Percentiles rank a stretch among this genome's conserved stretches.
Conservation (phyloP, 2,888 invertebrate species). For the Callyntrura sp. region DNA sequence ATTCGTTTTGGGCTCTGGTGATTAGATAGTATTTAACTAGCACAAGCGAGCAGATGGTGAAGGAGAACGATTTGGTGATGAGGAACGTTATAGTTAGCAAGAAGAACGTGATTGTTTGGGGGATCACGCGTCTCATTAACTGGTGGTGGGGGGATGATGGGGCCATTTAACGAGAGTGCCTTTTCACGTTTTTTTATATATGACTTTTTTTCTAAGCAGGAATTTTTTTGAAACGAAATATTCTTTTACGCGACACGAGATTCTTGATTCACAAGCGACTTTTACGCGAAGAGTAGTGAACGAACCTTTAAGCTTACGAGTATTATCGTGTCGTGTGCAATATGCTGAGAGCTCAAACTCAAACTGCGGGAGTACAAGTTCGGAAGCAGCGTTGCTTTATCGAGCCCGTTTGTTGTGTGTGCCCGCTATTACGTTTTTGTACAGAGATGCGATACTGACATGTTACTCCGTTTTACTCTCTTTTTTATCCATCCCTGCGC, state of each 20-base stretch:
- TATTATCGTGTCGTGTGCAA: no score
- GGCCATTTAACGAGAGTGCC: constrained; percentile 38
- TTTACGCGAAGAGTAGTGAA: not conserved
- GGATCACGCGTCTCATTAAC: constrained; percentile 42
- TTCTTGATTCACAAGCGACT: not conserved
- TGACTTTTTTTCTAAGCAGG: not conserved
- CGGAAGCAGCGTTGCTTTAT: not conserved
- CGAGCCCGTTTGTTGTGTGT: not conserved
- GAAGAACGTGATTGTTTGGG: constrained; percentile 41
- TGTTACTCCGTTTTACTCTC: no score
- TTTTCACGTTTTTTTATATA: not conserved
- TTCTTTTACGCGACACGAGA: not conserved
- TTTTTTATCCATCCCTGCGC: no score
- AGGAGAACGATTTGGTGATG: constrained; percentile 44
- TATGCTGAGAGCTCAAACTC: no score
- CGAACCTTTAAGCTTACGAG: no score
- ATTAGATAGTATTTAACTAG: constrained; percentile 42
- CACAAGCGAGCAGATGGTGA: constrained; percentile 31
- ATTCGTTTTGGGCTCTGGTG: not conserved
- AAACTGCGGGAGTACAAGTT: no score
- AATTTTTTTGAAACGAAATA: not conserved
- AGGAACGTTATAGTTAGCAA: constrained; percentile 3
- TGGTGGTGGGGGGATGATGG: not conserved
- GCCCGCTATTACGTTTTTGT: no score
- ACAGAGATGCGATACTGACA: no score